phyloP scores from a whole-genome alignment of 2,888 invertebrate genomes.

The Corbicula japonica region DNA sequence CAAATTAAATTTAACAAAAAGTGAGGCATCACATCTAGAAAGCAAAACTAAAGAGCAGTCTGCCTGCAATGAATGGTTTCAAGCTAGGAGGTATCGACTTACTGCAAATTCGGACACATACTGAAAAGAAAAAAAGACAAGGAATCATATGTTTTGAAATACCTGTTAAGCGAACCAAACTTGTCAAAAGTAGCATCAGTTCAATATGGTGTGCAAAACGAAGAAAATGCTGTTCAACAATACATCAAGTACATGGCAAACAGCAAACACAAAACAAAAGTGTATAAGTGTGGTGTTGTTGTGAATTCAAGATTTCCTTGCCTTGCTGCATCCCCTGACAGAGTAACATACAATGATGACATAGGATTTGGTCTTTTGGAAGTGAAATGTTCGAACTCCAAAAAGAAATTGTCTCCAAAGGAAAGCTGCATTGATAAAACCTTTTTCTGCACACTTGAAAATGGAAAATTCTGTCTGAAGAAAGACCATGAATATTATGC shows the following conservation, averaged over 20 bases:
- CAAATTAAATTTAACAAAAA: background rate
- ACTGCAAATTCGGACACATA: conserved; percentile 19
- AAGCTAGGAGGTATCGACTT: conserved; percentile 4
- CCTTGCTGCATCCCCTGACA: conserved; percentile 57
- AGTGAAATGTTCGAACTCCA: conserved; percentile 57
- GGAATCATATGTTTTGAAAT: background rate
- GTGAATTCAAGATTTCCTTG: conserved; percentile 47
- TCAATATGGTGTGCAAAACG: background rate
- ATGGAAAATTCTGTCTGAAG: conserved; percentile 20
- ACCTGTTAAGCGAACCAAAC: background rate
- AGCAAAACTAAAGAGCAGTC: background rate
- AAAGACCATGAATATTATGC: conserved; percentile 44
- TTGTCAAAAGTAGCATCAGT: conserved; percentile 6
- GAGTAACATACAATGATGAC: conserved; percentile 34
- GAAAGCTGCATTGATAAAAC: conserved; percentile 32
- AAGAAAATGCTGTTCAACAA: background rate
- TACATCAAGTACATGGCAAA: conserved; percentile 18
- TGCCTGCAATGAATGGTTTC: conserved; percentile 1
- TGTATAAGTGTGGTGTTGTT: conserved; percentile 49
- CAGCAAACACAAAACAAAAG: background rate
- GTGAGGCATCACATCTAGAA: background rate
- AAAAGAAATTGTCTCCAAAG: conserved; percentile 29
- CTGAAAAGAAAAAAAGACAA: conserved; percentile 24
- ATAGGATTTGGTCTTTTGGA: conserved; percentile 46
- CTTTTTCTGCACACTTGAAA: background rate